phyloP scores from a whole-genome alignment of 1,140 invertebrate species.

The Papilio xuthus region DNA sequence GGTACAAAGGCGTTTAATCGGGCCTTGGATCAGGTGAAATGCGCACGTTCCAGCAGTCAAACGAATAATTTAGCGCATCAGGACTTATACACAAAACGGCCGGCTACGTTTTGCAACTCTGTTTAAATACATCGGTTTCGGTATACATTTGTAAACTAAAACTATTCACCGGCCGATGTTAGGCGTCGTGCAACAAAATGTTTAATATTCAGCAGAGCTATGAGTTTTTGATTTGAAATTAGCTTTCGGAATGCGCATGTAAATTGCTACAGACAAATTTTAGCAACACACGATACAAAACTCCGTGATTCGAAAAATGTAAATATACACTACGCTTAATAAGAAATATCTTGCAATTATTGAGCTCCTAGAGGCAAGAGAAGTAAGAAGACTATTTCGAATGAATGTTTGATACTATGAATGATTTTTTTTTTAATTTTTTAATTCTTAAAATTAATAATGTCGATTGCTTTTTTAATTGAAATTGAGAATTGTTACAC shows the following conservation, averaged over 20 bases:
- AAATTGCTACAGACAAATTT: conserved; percentile 1
- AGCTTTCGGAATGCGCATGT: conserved; percentile 23
- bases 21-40: conserved; percentile 61
- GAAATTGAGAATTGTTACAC: not conserved
- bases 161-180: conserved; percentile 22
- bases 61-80: conserved; percentile 46
- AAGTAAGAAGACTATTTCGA: too few species aligned
- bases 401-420: not conserved
- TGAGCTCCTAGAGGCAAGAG: not conserved
- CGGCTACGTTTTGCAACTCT: not conserved
- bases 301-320: not conserved
- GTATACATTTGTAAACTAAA: conserved; percentile 19
- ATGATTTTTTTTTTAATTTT: not conserved
- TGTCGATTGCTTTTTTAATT: not conserved
- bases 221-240: conserved; percentile 28
- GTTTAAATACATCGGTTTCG: conserved; percentile 25
- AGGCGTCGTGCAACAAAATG: not conserved
- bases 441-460: not conserved
- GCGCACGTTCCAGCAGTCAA: conserved; percentile 64
- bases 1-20: conserved; percentile 58
- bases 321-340: not conserved
- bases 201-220: conserved; percentile 20
- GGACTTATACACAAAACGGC: conserved; percentile 34
- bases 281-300: not conserved
- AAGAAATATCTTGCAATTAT: not conserved